Evolutionary conservation across 2,113 vertebrate genomes (phyloP), one percentile per base, ranked within the genome.

Genomic region (Phaethornis superciliosus): DNA sequence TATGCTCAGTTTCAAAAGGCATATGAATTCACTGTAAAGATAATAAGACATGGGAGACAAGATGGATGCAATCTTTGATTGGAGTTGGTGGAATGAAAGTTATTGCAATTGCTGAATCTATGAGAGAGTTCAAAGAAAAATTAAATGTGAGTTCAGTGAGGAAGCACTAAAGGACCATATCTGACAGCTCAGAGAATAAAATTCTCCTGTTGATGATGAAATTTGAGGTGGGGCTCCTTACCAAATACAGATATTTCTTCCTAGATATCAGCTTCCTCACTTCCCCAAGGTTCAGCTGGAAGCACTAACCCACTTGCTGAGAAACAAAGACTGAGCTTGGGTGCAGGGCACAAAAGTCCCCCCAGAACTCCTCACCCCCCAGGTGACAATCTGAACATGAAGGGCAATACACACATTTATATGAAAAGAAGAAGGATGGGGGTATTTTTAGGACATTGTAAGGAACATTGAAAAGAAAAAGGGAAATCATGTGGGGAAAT

Each of bases 251-350:
- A 23, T 30, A 42, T 32, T 49, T 16, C 40, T 16, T 77, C 11
- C 33, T 30, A 28, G 35, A 8, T 44, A 87, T 19, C 35, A 69
- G n/a, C 22, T 17, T 63, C 8, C 17, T 15, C 27, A 0, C 13
- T 37, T 78, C 28, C 47, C 23, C 49, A 46, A 17, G 13, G 15
- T 68, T 23, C 74, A 42, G 52, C 37, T 67, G 52, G 19, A 60
- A 47, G 15, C 0, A 0, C 11, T 28, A 51, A n/a, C 40, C 51
- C 16, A 4, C 7, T 28, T 44, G 16, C 33, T 55, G 46, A n/a
- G 15, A 35, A 12, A 46, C 26, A 44, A 75, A 69, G 33, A 30
- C 33, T 47, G 28, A 59, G 26, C 17, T 26, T 67, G 15, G 20
- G 12, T 40, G n/a, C 17, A n/a, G 23, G 37, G 23, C 23, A n/a